Base-by-base conservation (phyloP, 2,797 vertebrate genomes). In the Parambassis ranga region DNA sequence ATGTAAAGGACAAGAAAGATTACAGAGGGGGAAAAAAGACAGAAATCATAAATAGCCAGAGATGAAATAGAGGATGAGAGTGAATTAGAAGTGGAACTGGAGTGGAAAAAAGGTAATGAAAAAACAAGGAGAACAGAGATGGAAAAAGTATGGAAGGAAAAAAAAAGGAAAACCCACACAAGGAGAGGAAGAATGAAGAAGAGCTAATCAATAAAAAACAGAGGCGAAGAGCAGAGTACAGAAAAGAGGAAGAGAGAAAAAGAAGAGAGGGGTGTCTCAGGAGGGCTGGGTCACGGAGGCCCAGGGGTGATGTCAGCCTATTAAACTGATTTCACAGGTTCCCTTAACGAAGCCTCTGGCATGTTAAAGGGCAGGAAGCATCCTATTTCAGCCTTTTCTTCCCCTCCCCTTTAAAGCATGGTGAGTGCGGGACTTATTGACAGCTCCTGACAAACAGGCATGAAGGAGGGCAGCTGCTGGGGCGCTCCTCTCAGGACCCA, bases 271-370 rank as follows among this genome's bases (percentile, higher is more conserved):
- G 36, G 49, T 59, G 80, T 87, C 88, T 90, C 88, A 24, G 51
- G 87, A 83, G 91, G 66, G 50, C 73, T 23, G 42, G 87, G 84
- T 89, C 86, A 87, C 20, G 51, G 85, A 85, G 90, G 90, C 89
- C 88, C 88, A 89, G 88, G 87, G 90, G 90, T 90, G 87, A 90
- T 92, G 89, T 91, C 89, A 92, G 86, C 83, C 90, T 89, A 92
- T 92, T 92, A 91, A 92, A 91, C 87, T 89, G 89, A 90, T 91
- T 92, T 93, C 89, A 91, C 91, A 91, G 89, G 88, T 92, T 92
- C 82, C 89, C 85, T 91, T 92, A 92, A 93, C 81, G 87, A 92
- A 93, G 89, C 86, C 89, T 83, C 87, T 89, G 81, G 87, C 85
- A 87, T 89, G 89, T 91, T 91, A 90, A 93, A 91, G 91, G 89